phyloP scores from a whole-genome alignment of 2,113 vertebrate genomes.

The Micromys minutus region DNA sequence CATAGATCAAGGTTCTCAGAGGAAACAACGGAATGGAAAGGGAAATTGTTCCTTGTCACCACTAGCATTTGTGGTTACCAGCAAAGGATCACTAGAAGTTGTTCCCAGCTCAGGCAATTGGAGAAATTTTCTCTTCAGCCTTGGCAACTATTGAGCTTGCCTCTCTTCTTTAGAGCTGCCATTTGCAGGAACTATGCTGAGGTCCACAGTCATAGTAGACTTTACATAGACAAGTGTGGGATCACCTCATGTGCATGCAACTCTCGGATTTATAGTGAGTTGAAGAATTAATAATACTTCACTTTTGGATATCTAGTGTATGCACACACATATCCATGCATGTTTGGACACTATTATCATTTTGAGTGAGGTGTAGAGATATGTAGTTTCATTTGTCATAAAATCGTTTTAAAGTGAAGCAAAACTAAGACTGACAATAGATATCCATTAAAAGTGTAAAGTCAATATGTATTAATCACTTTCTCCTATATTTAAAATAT shows the following conservation, averaged over 20 bases:
- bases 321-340: background rate
- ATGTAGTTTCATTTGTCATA: background rate
- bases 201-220: background rate
- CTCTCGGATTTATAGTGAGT: background rate
- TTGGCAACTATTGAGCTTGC: background rate
- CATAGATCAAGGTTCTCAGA: constrained; percentile 56
- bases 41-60: background rate
- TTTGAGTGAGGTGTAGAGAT: background rate
- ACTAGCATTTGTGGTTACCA: background rate
- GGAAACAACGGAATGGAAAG: constrained; percentile 24
- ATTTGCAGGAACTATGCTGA: background rate
- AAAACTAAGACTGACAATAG: background rate
- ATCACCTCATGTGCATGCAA: background rate
- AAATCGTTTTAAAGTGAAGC: background rate
- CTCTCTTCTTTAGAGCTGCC: background rate
- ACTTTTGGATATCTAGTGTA: background rate
- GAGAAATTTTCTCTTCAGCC: background rate
- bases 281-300: background rate
- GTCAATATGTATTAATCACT: background rate
- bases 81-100: constrained; percentile 48
- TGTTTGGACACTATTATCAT: background rate
- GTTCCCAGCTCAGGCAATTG: constrained; percentile 30
- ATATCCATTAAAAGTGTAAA: background rate
- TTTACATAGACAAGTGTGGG: constrained; percentile 1
- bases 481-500: background rate